phyloP scores from a whole-genome alignment of 2,113 vertebrate species.

The Rostratula benghalensis region DNA sequence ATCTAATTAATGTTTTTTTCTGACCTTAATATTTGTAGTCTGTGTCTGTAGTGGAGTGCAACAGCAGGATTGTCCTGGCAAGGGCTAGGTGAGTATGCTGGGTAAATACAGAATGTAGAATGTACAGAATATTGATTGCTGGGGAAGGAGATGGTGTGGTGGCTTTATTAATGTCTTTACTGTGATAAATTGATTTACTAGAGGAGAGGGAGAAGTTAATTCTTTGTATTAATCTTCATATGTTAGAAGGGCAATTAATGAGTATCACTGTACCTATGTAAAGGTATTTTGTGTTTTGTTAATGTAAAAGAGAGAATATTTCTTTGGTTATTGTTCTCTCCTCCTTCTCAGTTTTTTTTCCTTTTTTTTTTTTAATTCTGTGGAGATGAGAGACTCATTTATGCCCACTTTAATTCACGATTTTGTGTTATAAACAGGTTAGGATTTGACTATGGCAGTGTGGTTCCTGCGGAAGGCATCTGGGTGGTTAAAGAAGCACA shows the following conservation, averaged over 20 bases:
- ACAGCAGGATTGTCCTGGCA: not conserved
- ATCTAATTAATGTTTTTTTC: not conserved
- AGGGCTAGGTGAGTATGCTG: not conserved
- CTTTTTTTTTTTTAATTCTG: not conserved
- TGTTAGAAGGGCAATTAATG: not conserved
- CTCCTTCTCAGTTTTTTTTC: not conserved
- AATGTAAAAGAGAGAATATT: not conserved
- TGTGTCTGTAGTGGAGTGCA: not conserved
- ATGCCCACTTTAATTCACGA: conserved; percentile 16
- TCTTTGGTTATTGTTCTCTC: not conserved
- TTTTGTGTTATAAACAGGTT: conserved; percentile 55
- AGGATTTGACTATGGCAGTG: conserved; percentile 75
- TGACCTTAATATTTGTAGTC: not conserved
- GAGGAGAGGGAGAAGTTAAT: not conserved
- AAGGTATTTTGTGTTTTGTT: not conserved
- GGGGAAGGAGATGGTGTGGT: not conserved
- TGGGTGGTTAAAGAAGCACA: conserved; percentile 81
- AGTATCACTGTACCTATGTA: not conserved
- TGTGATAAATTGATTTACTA: not conserved
- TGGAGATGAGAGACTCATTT: not conserved
- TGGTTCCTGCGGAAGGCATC: conserved; percentile 72
- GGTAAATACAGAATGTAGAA: not conserved
- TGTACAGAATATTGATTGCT: not conserved
- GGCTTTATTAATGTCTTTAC: not conserved
- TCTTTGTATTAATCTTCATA: not conserved